Percentiles rank a stretch among this genome's conserved stretches.
These are phyloP conservation scores for Albula glossodonta DNA, from an alignment of 2,113 vertebrate species.

Conservation along the genomic window DNA sequence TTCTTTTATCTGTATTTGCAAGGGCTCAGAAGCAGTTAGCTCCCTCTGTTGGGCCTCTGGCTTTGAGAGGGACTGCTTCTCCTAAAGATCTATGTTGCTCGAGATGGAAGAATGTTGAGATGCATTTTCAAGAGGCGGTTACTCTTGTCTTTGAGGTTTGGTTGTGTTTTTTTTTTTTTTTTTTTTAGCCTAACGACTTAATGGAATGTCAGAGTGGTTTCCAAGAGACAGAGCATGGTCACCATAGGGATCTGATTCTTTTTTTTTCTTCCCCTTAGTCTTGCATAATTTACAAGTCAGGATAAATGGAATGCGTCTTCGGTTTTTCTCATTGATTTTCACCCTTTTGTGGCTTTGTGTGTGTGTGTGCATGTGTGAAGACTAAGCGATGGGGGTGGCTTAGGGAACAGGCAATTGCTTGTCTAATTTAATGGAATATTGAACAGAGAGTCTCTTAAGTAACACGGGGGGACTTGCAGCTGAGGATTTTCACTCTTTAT, in stretches of 20 bases:
- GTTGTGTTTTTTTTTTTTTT: neutral
- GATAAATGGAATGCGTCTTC: conserved; percentile 38
- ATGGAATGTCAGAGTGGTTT: conserved; percentile 40
- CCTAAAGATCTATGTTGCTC: neutral
- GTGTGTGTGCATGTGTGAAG: conserved; percentile 12
- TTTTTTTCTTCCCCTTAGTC: conserved; percentile 18
- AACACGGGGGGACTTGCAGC: conserved; percentile 21
- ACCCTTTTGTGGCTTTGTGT: neutral
- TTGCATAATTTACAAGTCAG: conserved; percentile 32
- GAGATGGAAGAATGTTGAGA: neutral
- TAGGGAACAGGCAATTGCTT: neutral
- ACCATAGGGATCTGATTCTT: conserved; percentile 20
- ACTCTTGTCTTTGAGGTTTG: neutral
- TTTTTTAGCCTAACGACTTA: neutral
- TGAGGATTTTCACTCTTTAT: conserved; percentile 8
- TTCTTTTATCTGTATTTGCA: conserved; percentile 8
- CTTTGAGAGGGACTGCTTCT: neutral
- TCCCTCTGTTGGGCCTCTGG: neutral
- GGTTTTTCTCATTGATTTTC: conserved; percentile 26
- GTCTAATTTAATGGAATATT: conserved; percentile 27
- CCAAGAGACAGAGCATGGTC: conserved; percentile 38
- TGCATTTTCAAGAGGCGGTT: neutral
- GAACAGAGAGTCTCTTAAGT: conserved; percentile 17
- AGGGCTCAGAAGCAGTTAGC: neutral
- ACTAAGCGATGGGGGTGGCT: conserved; percentile 12